phyloP scores from a whole-genome alignment of 2,888 invertebrate species.

The Eupithecia vulgata region DNA sequence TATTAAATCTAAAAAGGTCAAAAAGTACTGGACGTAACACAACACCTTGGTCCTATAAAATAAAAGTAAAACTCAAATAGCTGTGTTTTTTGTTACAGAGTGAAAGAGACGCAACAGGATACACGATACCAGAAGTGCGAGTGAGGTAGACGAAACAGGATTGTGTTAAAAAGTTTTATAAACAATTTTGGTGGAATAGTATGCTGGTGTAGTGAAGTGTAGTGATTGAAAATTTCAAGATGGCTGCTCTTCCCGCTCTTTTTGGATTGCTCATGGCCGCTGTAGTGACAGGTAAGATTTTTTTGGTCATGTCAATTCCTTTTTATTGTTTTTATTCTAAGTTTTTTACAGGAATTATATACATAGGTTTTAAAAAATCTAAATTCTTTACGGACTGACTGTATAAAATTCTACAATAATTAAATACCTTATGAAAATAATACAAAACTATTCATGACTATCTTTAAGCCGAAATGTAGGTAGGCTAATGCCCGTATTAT shows the following conservation, averaged over 20 bases:
- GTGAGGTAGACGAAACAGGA: slow-evolving; percentile 52
- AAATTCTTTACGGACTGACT: too few relatives aligned
- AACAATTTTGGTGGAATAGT: slow-evolving; percentile 50
- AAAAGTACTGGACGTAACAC: slow-evolving; percentile 28
- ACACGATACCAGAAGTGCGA: slow-evolving; percentile 47
- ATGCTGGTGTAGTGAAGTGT: slow-evolving; percentile 64
- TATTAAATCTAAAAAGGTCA: slow-evolving; percentile 26
- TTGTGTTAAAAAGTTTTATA: slow-evolving; percentile 42
- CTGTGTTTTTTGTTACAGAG: slow-evolving; percentile 76
- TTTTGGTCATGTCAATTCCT: slow-evolving; percentile 14
- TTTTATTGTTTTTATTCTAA: not conserved
- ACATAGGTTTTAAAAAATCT: too few relatives aligned
- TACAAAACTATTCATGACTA: too few relatives aligned
- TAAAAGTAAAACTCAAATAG: slow-evolving; percentile 55
- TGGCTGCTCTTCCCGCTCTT: slow-evolving; percentile 76
- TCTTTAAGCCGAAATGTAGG: too few relatives aligned
- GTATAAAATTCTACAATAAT: too few relatives aligned
- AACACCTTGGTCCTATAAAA: slow-evolving; percentile 52
- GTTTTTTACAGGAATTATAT: not conserved
- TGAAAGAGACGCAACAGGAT: slow-evolving; percentile 53
- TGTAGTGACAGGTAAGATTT: slow-evolving; percentile 69
- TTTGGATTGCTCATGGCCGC: slow-evolving; percentile 70
- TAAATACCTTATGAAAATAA: too few relatives aligned
- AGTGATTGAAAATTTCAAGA: slow-evolving; percentile 58
- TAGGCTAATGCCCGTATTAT: too few relatives aligned